Percentiles rank a stretch among this genome's conserved stretches.
These are phyloP conservation scores for Nomada ruficornis DNA, from an alignment of 2,888 invertebrate species.

Conservation along the genomic window DNA sequence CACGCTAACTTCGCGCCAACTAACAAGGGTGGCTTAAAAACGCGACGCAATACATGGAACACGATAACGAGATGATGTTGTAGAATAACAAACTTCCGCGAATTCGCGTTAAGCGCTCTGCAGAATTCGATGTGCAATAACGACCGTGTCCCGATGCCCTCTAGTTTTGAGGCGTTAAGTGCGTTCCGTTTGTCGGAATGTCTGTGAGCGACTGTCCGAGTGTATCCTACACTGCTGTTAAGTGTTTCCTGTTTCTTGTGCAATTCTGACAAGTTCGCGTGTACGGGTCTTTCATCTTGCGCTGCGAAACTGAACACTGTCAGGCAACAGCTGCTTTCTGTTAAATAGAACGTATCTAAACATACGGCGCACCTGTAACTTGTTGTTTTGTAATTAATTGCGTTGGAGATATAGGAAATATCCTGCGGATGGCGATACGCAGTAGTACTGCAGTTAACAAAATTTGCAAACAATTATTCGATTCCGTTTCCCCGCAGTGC, in stretches of 20 bases:
- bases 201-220: background rate
- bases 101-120: background rate
- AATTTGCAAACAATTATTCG: no score
- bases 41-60: background rate
- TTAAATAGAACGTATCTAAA: no score
- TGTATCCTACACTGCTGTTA: background rate
- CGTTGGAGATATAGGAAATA: no score
- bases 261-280: background rate
- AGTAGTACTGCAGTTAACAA: no score
- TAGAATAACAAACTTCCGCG: constrained; percentile 8
- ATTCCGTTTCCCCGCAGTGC: no score
- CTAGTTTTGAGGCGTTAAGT: background rate
- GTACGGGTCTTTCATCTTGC: background rate
- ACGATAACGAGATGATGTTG: background rate
- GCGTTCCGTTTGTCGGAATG: background rate
- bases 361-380: no score
- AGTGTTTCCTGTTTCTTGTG: background rate
- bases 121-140: background rate
- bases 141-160: background rate
- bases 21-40: constrained; percentile 3
- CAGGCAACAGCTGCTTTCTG: no score
- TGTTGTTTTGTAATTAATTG: no score
- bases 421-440: no score
- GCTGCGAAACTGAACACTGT: background rate
- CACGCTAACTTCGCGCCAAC: background rate